A percentile compares a stretch with the other conserved stretches of the same genome.
phyloP scores from a whole-genome alignment of 2,888 invertebrate species.

The Masnerella sp. region DNA sequence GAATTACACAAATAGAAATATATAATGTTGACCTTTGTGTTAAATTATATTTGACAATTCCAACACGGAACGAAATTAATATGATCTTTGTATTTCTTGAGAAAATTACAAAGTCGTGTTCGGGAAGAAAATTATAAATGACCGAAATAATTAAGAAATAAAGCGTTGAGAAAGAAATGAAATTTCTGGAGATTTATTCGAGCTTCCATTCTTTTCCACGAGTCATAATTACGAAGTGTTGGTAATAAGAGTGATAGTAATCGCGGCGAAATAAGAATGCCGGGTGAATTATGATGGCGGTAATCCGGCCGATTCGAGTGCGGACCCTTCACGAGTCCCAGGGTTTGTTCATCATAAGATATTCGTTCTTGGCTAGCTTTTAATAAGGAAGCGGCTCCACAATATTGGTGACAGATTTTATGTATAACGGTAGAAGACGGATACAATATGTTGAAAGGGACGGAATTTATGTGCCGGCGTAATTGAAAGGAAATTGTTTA shows the following conservation, averaged over 20 bases:
- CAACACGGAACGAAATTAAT: too few relatives aligned
- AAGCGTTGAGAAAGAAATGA: slow-evolving; percentile 11
- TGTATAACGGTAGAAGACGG: slow-evolving; percentile 87
- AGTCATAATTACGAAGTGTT: slow-evolving; percentile 33
- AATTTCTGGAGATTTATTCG: slow-evolving; percentile 31
- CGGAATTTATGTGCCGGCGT: slow-evolving; percentile 72
- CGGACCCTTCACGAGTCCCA: slow-evolving; percentile 81
- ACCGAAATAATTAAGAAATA: slow-evolving; percentile 15
- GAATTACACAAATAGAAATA: too few relatives aligned
- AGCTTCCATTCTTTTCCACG: slow-evolving; percentile 20
- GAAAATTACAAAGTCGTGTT: too few relatives aligned
- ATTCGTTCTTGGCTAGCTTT: slow-evolving; percentile 81
- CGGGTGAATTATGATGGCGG: slow-evolving; percentile 83
- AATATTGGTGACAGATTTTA: slow-evolving; percentile 83
- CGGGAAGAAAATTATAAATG: slow-evolving; percentile 11
- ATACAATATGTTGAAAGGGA: slow-evolving; percentile 79
- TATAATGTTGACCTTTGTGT: too few relatives aligned
- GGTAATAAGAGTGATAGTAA: slow-evolving; percentile 41
- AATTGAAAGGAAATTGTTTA: slow-evolving; percentile 43
- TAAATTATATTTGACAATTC: too few relatives aligned
- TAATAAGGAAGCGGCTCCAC: slow-evolving; percentile 80
- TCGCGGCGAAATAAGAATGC: slow-evolving; percentile 42
- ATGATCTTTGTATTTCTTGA: too few relatives aligned
- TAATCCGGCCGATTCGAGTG: slow-evolving; percentile 81
- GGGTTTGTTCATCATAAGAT: slow-evolving; percentile 82